phyloP scores from a whole-genome alignment of 1,140 invertebrate species.

The Coelopa frigida region DNA sequence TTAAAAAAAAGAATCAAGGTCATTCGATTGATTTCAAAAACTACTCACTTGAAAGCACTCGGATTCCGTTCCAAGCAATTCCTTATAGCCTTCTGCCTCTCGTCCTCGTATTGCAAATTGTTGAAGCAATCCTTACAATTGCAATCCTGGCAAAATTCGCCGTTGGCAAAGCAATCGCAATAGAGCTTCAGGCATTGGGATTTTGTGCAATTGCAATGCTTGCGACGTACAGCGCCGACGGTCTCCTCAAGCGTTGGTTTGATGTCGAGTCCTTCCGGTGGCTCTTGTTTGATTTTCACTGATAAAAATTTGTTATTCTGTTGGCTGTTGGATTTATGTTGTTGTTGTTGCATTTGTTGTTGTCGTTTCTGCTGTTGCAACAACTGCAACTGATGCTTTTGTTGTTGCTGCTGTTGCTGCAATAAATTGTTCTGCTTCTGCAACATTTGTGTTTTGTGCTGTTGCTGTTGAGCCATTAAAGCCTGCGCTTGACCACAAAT shows the following conservation, averaged over 20 bases:
- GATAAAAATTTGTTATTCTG: not conserved
- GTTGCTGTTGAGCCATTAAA: conserved; percentile 2
- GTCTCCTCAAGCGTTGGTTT: conserved; percentile 1
- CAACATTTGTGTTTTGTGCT: not conserved
- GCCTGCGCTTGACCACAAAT: conserved; percentile 1
- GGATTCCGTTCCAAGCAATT: conserved; percentile 92
- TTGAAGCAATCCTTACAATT: conserved; percentile 98
- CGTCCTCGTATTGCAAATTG: conserved; percentile 93
- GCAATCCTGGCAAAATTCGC: conserved; percentile 97
- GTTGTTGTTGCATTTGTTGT: conserved; percentile 3
- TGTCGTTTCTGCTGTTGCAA: conserved; percentile 1
- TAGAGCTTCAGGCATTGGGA: conserved; percentile 98
- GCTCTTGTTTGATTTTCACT: conserved; percentile 3
- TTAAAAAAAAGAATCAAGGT: too few species aligned
- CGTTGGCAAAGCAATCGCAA: conserved; percentile 99
- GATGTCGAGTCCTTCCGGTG: not conserved
- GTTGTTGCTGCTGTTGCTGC: conserved; percentile 3
- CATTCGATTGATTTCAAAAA: not conserved
- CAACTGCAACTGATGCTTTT: not conserved
- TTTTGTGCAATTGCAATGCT: conserved; percentile 93
- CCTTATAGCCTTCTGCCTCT: conserved; percentile 87
- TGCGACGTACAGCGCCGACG: conserved; percentile 22
- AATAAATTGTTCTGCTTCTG: conserved; percentile 5
- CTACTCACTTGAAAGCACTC: conserved; percentile 66
- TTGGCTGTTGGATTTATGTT: not conserved